Percentiles rank a stretch among this genome's conserved stretches.
phyloP scores from a whole-genome alignment of 2,797 vertebrate genomes.

The Astyanax mexicanus region DNA sequence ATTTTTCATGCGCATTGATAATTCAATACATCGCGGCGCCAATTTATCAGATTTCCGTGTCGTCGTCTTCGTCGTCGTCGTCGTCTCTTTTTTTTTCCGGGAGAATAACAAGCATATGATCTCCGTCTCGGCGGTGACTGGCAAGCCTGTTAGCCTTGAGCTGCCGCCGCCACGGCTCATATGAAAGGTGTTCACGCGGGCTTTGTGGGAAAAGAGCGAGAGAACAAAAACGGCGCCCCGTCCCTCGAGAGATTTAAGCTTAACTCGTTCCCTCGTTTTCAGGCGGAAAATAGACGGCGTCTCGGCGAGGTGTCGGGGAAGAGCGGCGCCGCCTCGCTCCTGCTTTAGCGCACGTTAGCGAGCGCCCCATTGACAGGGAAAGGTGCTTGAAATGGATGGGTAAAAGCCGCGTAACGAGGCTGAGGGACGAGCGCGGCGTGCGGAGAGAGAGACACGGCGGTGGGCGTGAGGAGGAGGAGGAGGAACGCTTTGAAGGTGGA shows the following conservation, averaged over 20 bases:
- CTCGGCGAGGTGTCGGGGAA: slow-evolving; percentile 36
- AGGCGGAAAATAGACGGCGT: slow-evolving; percentile 13
- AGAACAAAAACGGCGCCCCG: background rate
- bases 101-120: slow-evolving; percentile 76
- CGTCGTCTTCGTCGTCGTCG: slow-evolving; percentile 49
- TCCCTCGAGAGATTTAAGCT: slow-evolving; percentile 46
- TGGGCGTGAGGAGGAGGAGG: background rate
- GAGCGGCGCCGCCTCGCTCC: background rate
- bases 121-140: slow-evolving; percentile 57
- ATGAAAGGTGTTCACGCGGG: slow-evolving; percentile 55
- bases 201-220: slow-evolving; percentile 27
- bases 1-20: slow-evolving; percentile 83
- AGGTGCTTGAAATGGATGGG: background rate
- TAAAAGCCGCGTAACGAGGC: background rate
- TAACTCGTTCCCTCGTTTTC: slow-evolving; percentile 44
- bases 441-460: slow-evolving; percentile 7
- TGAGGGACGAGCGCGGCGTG: background rate
- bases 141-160: slow-evolving; percentile 50
- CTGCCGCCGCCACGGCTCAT: slow-evolving; percentile 62
- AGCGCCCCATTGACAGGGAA: background rate
- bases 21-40: slow-evolving; percentile 79
- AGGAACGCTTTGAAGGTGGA: background rate
- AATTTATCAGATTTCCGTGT: slow-evolving; percentile 81
- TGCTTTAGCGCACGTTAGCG: background rate
- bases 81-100: slow-evolving; percentile 53